phyloP scores from a whole-genome alignment of 2,888 invertebrate species.

The Apomyelois bistriatella region DNA sequence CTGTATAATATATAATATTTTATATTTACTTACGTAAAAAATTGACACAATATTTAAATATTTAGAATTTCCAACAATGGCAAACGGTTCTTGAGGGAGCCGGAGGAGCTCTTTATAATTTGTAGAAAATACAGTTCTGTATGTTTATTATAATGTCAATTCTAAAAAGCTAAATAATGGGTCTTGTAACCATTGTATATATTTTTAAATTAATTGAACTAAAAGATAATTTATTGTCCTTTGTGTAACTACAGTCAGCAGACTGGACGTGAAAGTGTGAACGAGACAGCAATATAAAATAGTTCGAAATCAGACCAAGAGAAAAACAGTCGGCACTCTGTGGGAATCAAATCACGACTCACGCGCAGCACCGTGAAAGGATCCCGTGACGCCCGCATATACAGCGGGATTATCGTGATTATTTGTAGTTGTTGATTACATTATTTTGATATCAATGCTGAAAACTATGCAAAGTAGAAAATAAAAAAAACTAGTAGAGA shows the following conservation, averaged over 20 bases:
- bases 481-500: no score
- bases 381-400: slow-evolving; percentile 44
- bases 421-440: background rate
- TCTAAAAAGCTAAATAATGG: slow-evolving; percentile 3
- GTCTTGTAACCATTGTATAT: slow-evolving; percentile 20
- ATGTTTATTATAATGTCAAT: no score
- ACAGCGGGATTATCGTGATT: slow-evolving; percentile 37
- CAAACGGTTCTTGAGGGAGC: no score
- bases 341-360: slow-evolving; percentile 78
- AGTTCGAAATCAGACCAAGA: slow-evolving; percentile 24
- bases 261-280: slow-evolving; percentile 23
- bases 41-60: no score
- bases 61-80: no score
- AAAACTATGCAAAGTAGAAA: no score
- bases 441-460: background rate
- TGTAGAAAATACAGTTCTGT: no score
- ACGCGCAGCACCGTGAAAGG: slow-evolving; percentile 65
- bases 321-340: slow-evolving; percentile 47
- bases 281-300: slow-evolving; percentile 16
- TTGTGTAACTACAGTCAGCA: slow-evolving; percentile 28
- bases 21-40: no score
- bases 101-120: no score
- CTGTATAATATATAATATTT: no score
- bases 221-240: slow-evolving; percentile 36
- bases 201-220: slow-evolving; percentile 34